A percentile compares a stretch with the other conserved stretches of the same genome.
phyloP scores from a whole-genome alignment of 2,113 vertebrate species.

The Ornithorhynchus anatinus region DNA sequence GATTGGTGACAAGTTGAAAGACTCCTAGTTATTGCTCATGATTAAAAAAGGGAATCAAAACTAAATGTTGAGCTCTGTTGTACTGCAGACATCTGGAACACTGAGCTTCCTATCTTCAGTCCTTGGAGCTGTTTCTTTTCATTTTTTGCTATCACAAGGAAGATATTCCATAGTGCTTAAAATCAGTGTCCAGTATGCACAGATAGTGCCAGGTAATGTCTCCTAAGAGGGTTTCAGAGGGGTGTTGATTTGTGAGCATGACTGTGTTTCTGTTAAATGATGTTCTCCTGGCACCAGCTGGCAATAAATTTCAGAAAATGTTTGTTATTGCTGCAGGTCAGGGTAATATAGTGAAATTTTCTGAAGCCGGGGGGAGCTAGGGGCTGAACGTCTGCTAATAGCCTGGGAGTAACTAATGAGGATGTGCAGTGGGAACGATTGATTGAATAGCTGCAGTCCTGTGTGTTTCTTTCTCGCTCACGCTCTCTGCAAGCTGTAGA shows the following conservation, averaged over 20 bases:
- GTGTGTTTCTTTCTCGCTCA: conserved; percentile 58
- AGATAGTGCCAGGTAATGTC: conserved; percentile 37
- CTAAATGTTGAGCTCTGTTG: conserved; percentile 7
- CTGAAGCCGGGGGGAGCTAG: conserved; percentile 49
- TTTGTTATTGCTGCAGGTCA: conserved; percentile 43
- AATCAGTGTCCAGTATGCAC: conserved; percentile 25
- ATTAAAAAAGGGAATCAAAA: conserved; percentile 18
- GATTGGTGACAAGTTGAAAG: conserved; percentile 4
- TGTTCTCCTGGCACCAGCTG: conserved; percentile 59
- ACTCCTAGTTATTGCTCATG: conserved; percentile 7
- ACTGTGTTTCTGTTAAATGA: conserved; percentile 42
- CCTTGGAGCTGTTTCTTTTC: conserved; percentile 43
- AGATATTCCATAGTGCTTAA: conserved; percentile 10
- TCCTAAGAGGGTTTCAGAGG: conserved; percentile 36
- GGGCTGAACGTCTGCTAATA: conserved; percentile 73
- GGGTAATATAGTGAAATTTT: conserved; percentile 50
- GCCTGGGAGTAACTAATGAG: conserved; percentile 82
- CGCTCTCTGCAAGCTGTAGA: conserved; percentile 62
- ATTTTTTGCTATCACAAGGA: conserved; percentile 39
- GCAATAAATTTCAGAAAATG: conserved; percentile 49
- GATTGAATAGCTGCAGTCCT: conserved; percentile 90
- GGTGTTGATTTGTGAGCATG: background rate
- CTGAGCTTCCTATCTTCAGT: conserved; percentile 6
- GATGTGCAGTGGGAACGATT: conserved; percentile 83
- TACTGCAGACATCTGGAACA: conserved; percentile 34